Evolutionary conservation across 1,140 invertebrate species (phyloP).

Genomic region (Caerostris extrusa): DNA sequence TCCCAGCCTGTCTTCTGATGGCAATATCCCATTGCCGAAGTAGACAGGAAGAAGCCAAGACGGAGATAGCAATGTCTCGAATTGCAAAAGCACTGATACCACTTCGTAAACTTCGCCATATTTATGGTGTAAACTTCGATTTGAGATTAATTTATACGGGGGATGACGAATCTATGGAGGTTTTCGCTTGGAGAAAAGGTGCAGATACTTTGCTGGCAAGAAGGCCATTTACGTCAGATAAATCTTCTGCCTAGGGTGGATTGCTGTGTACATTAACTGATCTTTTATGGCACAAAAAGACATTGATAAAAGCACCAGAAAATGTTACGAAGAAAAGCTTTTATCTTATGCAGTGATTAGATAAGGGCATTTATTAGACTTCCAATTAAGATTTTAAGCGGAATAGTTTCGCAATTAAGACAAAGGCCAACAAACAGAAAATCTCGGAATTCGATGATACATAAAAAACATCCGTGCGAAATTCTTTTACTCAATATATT

Average conservation of each 20-base stretch:
- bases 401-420: slow-evolving; percentile 4
- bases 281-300: slow-evolving; percentile 19
- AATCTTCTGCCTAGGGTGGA: neutral
- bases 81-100: slow-evolving; percentile 64
- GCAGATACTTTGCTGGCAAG: slow-evolving; percentile 20
- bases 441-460: neutral
- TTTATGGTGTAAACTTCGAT: slow-evolving; percentile 76
- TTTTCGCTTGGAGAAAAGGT: neutral
- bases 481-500: neutral
- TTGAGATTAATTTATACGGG: slow-evolving; percentile 70
- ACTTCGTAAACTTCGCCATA: slow-evolving; percentile 62
- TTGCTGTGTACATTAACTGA: slow-evolving; percentile 12
- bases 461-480: neutral
- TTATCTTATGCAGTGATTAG: slow-evolving; percentile 18
- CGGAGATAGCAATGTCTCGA: slow-evolving; percentile 67
- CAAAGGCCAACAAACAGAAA: neutral
- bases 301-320: neutral
- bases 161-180: slow-evolving; percentile 29
- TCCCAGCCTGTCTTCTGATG: neutral
- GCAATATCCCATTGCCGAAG: neutral
- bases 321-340: neutral
- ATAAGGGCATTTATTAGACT: slow-evolving; percentile 33
- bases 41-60: neutral
- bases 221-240: slow-evolving; percentile 34
- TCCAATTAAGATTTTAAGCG: slow-evolving; percentile 33